Percentiles rank a stretch among this genome's conserved stretches.
These are phyloP conservation scores for Rhagologus leucostigma DNA, from an alignment of 2,113 vertebrate species.

Conservation along the genomic window DNA sequence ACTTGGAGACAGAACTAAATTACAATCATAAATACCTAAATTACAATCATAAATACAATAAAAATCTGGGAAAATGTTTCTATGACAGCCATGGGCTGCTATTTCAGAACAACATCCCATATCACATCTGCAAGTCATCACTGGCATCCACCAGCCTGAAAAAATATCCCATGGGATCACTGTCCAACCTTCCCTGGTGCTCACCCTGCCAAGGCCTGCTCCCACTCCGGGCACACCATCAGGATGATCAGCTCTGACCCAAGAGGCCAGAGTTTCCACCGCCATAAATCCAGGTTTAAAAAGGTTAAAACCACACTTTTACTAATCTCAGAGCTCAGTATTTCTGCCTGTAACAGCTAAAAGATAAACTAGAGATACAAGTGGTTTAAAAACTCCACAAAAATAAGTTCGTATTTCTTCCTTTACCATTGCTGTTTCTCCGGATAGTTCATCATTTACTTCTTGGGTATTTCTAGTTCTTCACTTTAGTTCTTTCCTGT, in stretches of 20 bases:
- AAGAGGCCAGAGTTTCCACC: neutral
- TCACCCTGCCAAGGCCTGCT: neutral
- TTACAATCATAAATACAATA: neutral
- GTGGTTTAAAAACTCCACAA: neutral
- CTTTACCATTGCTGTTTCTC: neutral
- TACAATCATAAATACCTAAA: neutral
- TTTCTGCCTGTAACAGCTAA: neutral
- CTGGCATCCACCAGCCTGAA: neutral
- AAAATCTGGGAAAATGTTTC: neutral
- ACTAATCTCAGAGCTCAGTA: neutral
- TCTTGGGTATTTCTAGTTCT: neutral
- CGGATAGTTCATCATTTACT: neutral
- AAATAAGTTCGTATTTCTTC: neutral
- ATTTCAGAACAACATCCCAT: neutral
- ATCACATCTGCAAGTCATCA: neutral
- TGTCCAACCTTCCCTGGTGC: neutral
- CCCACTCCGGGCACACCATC: neutral
- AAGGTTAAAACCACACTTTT: neutral
- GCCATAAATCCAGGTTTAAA: neutral
- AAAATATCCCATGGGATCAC: neutral
- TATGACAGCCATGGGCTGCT: neutral
- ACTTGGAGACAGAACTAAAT: neutral
- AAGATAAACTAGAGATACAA: neutral
- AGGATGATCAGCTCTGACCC: neutral
- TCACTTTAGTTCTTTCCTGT: neutral